A percentile compares a stretch with the other conserved stretches of the same genome.
Conservation (phyloP, 2,113 vertebrate species). For the Lontra canadensis region DNA sequence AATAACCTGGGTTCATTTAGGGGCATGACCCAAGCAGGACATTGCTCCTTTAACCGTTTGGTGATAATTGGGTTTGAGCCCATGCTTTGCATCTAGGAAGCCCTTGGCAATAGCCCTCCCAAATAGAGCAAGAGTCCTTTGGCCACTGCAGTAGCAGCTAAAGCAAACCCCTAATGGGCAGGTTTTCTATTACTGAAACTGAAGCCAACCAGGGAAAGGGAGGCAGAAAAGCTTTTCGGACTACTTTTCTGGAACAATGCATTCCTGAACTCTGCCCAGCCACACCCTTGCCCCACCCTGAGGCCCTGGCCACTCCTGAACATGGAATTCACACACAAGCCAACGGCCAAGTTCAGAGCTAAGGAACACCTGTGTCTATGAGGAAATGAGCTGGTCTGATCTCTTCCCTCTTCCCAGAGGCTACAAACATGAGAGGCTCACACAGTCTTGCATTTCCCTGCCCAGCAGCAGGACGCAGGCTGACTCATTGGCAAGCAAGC, state of each 20-base stretch:
- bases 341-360: slow-evolving; percentile 23
- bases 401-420: not conserved
- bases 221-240: slow-evolving; percentile 21
- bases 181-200: slow-evolving; percentile 48
- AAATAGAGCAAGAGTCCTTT: slow-evolving; percentile 12
- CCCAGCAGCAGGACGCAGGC: not conserved
- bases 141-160: not conserved
- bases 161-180: slow-evolving; percentile 15
- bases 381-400: slow-evolving; percentile 35
- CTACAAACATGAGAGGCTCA: slow-evolving; percentile 1
- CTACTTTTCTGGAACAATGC: slow-evolving; percentile 61
- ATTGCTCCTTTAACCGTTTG: not conserved
- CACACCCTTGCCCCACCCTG: slow-evolving; percentile 32
- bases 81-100: not conserved
- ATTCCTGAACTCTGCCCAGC: slow-evolving; percentile 45
- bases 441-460: not conserved
- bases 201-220: not conserved
- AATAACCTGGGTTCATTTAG: slow-evolving; percentile 2
- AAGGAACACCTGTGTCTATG: slow-evolving; percentile 12
- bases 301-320: slow-evolving; percentile 26
- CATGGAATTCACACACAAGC: slow-evolving; percentile 51
- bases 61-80: not conserved
- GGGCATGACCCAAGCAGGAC: not conserved
- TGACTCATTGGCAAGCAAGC: not conserved
- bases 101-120: not conserved